These are phyloP conservation scores for Drosophila burlai DNA, from an alignment of 1,140 invertebrate genomes.

Conservation along the genomic window DNA sequence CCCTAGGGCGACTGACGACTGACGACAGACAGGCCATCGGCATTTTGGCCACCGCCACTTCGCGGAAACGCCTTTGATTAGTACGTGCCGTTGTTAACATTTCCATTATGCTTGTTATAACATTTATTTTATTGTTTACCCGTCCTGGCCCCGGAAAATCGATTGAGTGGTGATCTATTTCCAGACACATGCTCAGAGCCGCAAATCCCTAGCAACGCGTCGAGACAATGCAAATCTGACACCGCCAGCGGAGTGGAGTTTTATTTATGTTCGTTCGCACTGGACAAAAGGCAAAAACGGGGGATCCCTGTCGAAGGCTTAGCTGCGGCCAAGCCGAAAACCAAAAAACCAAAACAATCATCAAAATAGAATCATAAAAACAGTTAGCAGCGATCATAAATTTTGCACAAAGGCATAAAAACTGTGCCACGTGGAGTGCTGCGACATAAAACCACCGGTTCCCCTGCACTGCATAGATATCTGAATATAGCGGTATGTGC, in stretches of 20 bases:
- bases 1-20: slow-evolving; percentile 6
- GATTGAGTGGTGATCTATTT: slow-evolving; percentile 51
- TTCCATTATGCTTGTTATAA: slow-evolving; percentile 66
- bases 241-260: slow-evolving; percentile 47
- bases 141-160: slow-evolving; percentile 18
- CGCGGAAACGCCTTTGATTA: slow-evolving; percentile 54
- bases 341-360: slow-evolving; percentile 73
- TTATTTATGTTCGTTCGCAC: slow-evolving; percentile 66
- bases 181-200: slow-evolving; percentile 42
- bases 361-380: slow-evolving; percentile 81
- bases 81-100: slow-evolving; percentile 63
- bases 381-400: slow-evolving; percentile 79
- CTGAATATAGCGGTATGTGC: slow-evolving; percentile 1
- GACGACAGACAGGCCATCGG: slow-evolving; percentile 43
- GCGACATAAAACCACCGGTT: slow-evolving; percentile 60
- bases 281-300: slow-evolving; percentile 18
- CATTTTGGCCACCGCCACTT: slow-evolving; percentile 29
- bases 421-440: slow-evolving; percentile 62
- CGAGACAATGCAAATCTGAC: slow-evolving; percentile 53
- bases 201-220: slow-evolving; percentile 41
- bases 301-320: slow-evolving; percentile 24
- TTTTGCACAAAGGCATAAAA: slow-evolving; percentile 73
- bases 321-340: slow-evolving; percentile 28
- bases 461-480: slow-evolving; percentile 19
- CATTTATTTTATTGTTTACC: slow-evolving; percentile 54